A percentile compares a stretch with the other conserved stretches of the same genome.
These are phyloP conservation scores for Nibea albiflora DNA, from an alignment of 2,113 vertebrate genomes.

Conservation along the genomic window DNA sequence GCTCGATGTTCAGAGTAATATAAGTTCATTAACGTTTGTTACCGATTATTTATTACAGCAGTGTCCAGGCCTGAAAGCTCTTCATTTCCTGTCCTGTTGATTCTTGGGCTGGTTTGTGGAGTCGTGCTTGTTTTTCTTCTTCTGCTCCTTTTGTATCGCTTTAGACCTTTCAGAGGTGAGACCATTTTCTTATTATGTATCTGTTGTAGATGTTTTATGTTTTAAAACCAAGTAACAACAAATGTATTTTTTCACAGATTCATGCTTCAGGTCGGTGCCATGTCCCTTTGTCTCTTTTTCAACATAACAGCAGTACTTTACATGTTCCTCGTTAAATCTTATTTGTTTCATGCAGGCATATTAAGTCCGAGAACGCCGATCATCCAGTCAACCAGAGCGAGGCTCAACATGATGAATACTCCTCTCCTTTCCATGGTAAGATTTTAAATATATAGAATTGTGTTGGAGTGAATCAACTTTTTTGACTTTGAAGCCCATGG, in stretches of 20 bases:
- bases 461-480: too few relatives aligned
- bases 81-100: too few relatives aligned
- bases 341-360: not conserved
- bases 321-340: not conserved
- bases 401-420: not conserved
- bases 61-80: too few relatives aligned
- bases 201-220: too few relatives aligned
- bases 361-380: not conserved
- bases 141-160: too few relatives aligned
- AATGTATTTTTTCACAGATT: conserved; percentile 32
- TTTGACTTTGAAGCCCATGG: too few relatives aligned
- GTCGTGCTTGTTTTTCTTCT: too few relatives aligned
- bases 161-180: conserved; percentile 40
- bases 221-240: not conserved
- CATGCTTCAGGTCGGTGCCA: not conserved
- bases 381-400: not conserved
- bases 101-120: too few relatives aligned
- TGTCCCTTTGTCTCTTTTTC: not conserved
- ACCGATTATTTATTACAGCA: too few relatives aligned
- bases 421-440: not conserved
- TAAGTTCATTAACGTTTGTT: too few relatives aligned
- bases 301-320: not conserved
- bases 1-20: too few relatives aligned
- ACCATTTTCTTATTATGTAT: not conserved
- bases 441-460: not conserved